Evolutionary conservation across 2,113 vertebrate species (phyloP).

Genomic region (Orthochromis malagaraziensis): DNA sequence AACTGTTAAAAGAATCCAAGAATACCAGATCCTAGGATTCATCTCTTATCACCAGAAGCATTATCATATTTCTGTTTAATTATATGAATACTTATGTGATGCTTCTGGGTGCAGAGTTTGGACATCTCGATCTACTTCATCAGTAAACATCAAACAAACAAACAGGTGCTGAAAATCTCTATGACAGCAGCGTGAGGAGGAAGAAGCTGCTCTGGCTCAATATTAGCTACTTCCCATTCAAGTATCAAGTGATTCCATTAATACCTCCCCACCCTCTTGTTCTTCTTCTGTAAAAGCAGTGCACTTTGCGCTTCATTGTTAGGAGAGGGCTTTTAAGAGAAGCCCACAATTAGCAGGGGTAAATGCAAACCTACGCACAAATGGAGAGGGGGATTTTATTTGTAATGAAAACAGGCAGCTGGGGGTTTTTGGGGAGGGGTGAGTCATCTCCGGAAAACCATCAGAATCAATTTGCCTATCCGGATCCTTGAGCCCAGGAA

Average conservation of each 20-base stretch:
- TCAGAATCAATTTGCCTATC: slow-evolving; percentile 18
- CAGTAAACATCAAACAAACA: neutral
- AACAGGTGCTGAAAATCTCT: neutral
- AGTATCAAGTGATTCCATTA: slow-evolving; percentile 39
- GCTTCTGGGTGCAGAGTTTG: neutral
- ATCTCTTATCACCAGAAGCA: neutral
- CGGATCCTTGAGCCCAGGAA: neutral
- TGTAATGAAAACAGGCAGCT: slow-evolving; percentile 57
- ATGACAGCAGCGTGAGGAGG: neutral
- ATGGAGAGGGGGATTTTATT: slow-evolving; percentile 27
- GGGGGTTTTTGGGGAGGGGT: neutral
- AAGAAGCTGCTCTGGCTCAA: neutral
- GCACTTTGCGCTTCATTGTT: slow-evolving; percentile 20
- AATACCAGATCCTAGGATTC: neutral
- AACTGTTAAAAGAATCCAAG: neutral
- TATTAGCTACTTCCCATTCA: slow-evolving; percentile 15
- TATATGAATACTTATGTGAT: neutral
- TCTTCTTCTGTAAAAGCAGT: slow-evolving; percentile 1
- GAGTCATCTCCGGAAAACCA: slow-evolving; percentile 45
- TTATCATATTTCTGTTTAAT: neutral
- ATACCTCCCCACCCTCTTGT: neutral
- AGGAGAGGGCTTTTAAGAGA: slow-evolving; percentile 51
- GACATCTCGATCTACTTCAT: neutral
- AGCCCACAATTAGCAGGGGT: slow-evolving; percentile 42
- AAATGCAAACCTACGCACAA: slow-evolving; percentile 30